Evolutionary conservation across 1,140 invertebrate species (phyloP).

Genomic region (Metopolophium dirhodum): DNA sequence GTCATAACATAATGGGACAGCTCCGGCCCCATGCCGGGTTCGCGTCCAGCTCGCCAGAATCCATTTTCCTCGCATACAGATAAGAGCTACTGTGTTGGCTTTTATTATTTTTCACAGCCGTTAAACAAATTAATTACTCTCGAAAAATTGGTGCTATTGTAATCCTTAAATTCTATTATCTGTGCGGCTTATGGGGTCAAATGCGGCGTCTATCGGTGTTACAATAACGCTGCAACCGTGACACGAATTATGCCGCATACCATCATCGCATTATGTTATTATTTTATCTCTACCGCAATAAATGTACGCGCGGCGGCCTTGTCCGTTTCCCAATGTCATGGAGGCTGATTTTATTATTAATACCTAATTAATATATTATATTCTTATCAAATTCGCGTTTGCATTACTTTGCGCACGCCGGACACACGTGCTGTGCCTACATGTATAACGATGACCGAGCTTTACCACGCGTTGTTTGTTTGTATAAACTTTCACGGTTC

Average conservation of each 20-base stretch:
- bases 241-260: conserved; percentile 39
- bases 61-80: no score
- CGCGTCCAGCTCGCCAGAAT: background rate
- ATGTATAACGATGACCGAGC: background rate
- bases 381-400: conserved; percentile 26
- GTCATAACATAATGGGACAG: no score
- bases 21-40: background rate
- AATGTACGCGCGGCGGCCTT: background rate
- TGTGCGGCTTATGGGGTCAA: conserved; percentile 4
- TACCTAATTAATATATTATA: no score
- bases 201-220: background rate
- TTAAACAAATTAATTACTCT: background rate
- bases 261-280: background rate
- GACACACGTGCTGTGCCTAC: background rate
- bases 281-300: background rate
- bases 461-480: background rate
- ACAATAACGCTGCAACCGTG: conserved; percentile 39
- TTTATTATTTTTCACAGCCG: background rate
- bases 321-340: conserved; percentile 44
- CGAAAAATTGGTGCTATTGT: conserved; percentile 18
- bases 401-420: background rate
- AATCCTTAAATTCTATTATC: conserved; percentile 45
- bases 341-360: conserved; percentile 15
- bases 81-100: background rate
- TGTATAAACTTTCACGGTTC: background rate